phyloP scores from a whole-genome alignment of 2,797 vertebrate species.

The Epinephelus awoara region DNA sequence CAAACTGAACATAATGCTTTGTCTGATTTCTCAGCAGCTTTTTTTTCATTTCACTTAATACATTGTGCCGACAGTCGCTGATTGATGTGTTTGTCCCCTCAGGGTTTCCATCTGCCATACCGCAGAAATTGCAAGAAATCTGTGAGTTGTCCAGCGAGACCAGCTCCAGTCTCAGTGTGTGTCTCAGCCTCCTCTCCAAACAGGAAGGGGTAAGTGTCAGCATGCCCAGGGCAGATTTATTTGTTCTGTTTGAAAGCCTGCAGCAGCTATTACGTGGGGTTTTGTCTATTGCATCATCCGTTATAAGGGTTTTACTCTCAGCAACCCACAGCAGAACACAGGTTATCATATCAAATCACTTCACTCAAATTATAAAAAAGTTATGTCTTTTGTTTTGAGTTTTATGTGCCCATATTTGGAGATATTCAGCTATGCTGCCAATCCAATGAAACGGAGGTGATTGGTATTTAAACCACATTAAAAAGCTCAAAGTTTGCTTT shows the following conservation, averaged over 20 bases:
- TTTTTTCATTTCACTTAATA: neutral
- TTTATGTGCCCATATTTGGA: conserved; percentile 1
- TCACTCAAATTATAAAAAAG: neutral
- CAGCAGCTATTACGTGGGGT: neutral
- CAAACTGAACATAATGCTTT: neutral
- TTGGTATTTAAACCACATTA: neutral
- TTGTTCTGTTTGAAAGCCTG: neutral
- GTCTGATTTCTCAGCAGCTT: neutral
- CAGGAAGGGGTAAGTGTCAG: conserved; percentile 91
- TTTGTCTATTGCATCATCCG: neutral
- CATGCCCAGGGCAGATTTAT: neutral
- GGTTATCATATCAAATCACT: neutral
- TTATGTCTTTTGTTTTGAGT: neutral
- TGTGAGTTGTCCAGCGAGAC: conserved; percentile 91
- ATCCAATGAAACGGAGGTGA: neutral
- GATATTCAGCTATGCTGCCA: neutral
- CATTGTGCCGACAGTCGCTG: neutral
- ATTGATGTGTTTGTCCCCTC: conserved; percentile 54
- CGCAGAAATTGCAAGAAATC: conserved; percentile 90
- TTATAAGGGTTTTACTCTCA: conserved; percentile 9
- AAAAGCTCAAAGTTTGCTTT: neutral
- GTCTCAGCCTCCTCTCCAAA: conserved; percentile 90
- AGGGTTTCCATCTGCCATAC: conserved; percentile 85
- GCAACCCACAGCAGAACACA: neutral
- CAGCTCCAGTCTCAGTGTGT: conserved; percentile 86